Base-by-base conservation (phyloP, 1,140 invertebrate species). In the Drosophila bipectinata region DNA sequence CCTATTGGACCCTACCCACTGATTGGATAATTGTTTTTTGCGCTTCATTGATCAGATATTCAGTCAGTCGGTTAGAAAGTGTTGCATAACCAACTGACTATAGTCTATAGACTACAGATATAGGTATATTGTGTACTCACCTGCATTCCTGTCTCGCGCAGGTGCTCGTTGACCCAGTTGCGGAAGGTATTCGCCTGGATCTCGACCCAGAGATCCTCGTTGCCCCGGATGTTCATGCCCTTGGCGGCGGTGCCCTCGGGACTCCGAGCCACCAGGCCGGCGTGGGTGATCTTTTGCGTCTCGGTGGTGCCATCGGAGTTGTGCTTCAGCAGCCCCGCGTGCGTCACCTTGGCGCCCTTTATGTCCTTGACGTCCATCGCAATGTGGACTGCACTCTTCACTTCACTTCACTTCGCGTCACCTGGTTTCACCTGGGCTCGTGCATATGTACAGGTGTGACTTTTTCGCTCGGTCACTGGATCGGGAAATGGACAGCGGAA, bases 131-230 rank as follows among this genome's bases (percentile, higher is more conserved):
- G 39, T 44, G 12, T 44, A 47, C 90, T 92, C 93, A 92, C 94
- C 94, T 92, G 94, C 92, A 93, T 94, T 92, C 93, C 93, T 54
- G 93, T 92, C 48, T 94, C 95, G 72, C 95, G 95, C 53, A 99
- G 92, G 79, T 98, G 97, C 92, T 99, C 98, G 92, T 99, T 99
- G 66, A 99, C 97, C 98, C 98, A 99, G 92, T 99, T 99, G 72
- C 96, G 95, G 92, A 99, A 99, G 0, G 98, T 99, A 90, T 98
- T 98, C 26, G 98, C 96, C 92, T 99, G 98, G 74, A 99, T 99
- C 91, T 98, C 96, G 28, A 99, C 96, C 98, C 98, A 99, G 3
- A 97, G 94, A 80, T 98, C 97, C 92, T 98, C 97, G 85, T 98
- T 96, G 67, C 97, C 97, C 84, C 98, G 98, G 82, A 98, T 98